Percentiles rank a stretch among this genome's conserved stretches.
phyloP scores from a whole-genome alignment of 2,797 vertebrate species.

The Denticeps clupeoides region DNA sequence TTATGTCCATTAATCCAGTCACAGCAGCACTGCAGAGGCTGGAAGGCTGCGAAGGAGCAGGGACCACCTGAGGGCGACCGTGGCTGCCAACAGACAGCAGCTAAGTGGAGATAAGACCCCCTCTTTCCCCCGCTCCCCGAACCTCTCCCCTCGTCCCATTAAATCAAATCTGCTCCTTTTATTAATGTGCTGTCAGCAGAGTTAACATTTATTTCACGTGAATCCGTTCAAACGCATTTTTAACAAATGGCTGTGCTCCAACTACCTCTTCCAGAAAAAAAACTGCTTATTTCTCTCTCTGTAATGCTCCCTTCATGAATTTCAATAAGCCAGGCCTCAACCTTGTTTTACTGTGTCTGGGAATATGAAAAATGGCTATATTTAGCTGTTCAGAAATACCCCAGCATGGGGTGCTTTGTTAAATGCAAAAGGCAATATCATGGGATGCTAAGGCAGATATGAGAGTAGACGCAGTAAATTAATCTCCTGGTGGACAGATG shows the following conservation, averaged over 20 bases:
- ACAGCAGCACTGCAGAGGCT: too few species aligned
- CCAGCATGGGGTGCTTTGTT: constrained; percentile 32
- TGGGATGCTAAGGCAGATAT: constrained; percentile 9
- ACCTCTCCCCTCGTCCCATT: neutral
- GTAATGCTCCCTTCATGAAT: constrained; percentile 39
- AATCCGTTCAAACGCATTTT: constrained; percentile 53
- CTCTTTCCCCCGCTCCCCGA: constrained; percentile 5
- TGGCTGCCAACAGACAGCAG: constrained; percentile 8
- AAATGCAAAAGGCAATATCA: constrained; percentile 28
- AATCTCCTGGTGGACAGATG: constrained; percentile 19
- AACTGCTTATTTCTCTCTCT: constrained; percentile 35
- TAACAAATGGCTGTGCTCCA: constrained; percentile 48
- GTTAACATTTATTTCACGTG: constrained; percentile 62
- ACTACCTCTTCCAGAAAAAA: constrained; percentile 46
- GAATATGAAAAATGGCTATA: constrained; percentile 36
- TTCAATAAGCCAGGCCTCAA: constrained; percentile 43
- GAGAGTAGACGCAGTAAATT: constrained; percentile 22
- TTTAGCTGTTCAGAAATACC: constrained; percentile 35
- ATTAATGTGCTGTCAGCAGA: constrained; percentile 23
- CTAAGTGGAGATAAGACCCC: constrained; percentile 38
- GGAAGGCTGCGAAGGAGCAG: too few species aligned
- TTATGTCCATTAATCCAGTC: too few species aligned
- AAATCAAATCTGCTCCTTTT: constrained; percentile 1
- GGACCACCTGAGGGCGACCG: too few species aligned
- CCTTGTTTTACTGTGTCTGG: constrained; percentile 26